Conservation (phyloP, 1,140 invertebrate species). For the Neodiprion fabricii region DNA sequence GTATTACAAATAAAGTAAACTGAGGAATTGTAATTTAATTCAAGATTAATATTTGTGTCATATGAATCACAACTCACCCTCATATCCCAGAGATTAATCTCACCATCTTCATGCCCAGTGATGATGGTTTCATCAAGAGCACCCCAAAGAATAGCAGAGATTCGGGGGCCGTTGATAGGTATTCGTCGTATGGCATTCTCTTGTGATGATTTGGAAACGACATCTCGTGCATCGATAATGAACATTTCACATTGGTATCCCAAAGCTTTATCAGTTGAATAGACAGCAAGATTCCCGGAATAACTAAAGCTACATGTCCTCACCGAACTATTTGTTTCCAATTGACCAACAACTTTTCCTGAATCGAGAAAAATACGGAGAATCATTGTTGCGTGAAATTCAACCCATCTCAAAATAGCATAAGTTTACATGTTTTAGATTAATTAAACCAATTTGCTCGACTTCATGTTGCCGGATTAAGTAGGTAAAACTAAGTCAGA, state of each 20-base stretch:
- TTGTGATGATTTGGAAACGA: slow-evolving; percentile 61
- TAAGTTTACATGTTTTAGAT: too few relatives aligned
- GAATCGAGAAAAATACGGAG: slow-evolving; percentile 30
- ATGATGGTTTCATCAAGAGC: slow-evolving; percentile 89
- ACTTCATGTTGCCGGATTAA: too few relatives aligned
- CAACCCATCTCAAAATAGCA: not conserved
- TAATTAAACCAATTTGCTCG: too few relatives aligned
- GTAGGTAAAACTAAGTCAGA: too few relatives aligned
- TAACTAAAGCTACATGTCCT: slow-evolving; percentile 93
- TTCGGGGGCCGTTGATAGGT: slow-evolving; percentile 75
- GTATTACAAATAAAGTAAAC: slow-evolving; percentile 15
- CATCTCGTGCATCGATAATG: slow-evolving; percentile 80
- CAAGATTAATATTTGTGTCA: slow-evolving; percentile 13
- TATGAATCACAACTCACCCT: slow-evolving; percentile 65
- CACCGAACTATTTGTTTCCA: slow-evolving; percentile 87
- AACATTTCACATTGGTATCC: slow-evolving; percentile 89
- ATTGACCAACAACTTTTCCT: slow-evolving; percentile 76
- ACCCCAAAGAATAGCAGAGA: slow-evolving; percentile 93
- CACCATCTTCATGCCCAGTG: slow-evolving; percentile 94
- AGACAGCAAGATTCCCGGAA: slow-evolving; percentile 89
- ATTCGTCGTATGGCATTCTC: slow-evolving; percentile 70
- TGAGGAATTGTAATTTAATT: slow-evolving; percentile 6
- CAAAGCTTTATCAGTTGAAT: slow-evolving; percentile 92
- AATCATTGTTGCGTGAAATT: slow-evolving; percentile 7
- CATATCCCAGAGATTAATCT: slow-evolving; percentile 90